Evolutionary conservation across 2,888 invertebrate genomes (phyloP).

Genomic region (Andrena hattorfiana): DNA sequence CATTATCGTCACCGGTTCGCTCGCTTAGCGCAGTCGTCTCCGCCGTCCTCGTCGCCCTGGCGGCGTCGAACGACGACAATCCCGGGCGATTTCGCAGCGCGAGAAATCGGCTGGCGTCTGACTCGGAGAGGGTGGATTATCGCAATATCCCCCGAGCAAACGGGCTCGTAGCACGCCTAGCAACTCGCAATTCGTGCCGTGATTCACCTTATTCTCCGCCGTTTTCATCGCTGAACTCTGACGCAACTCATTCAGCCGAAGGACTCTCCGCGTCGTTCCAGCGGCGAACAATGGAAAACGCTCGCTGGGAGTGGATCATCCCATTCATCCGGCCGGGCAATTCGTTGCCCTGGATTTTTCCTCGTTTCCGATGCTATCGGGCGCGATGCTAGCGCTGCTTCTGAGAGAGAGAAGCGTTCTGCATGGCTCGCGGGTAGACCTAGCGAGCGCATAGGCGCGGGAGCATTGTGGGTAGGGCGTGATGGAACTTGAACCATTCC

Average conservation of each 20-base stretch:
- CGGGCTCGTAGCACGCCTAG: neutral
- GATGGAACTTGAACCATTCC: too few species aligned
- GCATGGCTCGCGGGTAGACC: neutral
- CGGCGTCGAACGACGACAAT: slow-evolving; percentile 35
- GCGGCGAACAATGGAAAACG: slow-evolving; percentile 57
- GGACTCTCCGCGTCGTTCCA: slow-evolving; percentile 56
- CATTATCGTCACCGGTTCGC: slow-evolving; percentile 76
- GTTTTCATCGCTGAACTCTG: slow-evolving; percentile 57
- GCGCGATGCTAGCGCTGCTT: neutral
- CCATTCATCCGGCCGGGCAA: slow-evolving; percentile 48
- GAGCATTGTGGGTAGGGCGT: too few species aligned
- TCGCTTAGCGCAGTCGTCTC: slow-evolving; percentile 46
- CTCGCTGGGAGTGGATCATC: slow-evolving; percentile 23
- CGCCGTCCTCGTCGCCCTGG: slow-evolving; percentile 57
- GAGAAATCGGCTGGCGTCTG: slow-evolving; percentile 28
- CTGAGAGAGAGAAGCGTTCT: slow-evolving; percentile 3
- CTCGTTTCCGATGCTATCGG: neutral
- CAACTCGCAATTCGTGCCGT: slow-evolving; percentile 39
- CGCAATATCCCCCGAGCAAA: slow-evolving; percentile 36
- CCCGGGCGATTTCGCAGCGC: slow-evolving; percentile 41
- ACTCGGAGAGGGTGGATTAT: slow-evolving; percentile 24
- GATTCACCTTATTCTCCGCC: slow-evolving; percentile 55
- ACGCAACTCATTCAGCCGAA: slow-evolving; percentile 64
- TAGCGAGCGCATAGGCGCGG: too few species aligned
- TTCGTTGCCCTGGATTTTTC: slow-evolving; percentile 34